Conservation (phyloP, 2,113 vertebrate genomes). For the Ranitomeya imitator region DNA sequence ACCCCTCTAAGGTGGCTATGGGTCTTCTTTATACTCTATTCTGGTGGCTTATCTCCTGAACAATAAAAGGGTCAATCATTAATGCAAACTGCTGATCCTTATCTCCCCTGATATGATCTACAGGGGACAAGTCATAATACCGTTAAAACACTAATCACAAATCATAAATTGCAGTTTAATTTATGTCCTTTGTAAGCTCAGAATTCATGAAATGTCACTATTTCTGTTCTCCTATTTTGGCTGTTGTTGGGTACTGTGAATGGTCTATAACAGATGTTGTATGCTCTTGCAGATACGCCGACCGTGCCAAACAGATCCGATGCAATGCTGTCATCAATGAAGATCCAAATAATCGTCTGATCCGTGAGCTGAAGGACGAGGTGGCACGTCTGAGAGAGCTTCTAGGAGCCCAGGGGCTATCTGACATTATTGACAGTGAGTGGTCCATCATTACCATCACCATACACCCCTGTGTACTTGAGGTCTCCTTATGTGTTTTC, state of each 20-base stretch:
- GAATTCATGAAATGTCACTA: not conserved
- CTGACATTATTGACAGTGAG: slow-evolving; percentile 97
- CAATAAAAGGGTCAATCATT: too few relatives aligned
- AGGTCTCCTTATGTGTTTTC: not conserved
- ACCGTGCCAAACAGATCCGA: slow-evolving; percentile 96
- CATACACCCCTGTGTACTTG: not conserved
- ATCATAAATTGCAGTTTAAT: too few relatives aligned
- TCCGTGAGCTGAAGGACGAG: slow-evolving; percentile 95
- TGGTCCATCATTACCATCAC: slow-evolving; percentile 8
- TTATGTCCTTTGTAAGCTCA: too few relatives aligned
- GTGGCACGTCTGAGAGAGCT: slow-evolving; percentile 92
- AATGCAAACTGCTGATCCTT: too few relatives aligned
- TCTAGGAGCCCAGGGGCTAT: slow-evolving; percentile 88
- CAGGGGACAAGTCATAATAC: too few relatives aligned
- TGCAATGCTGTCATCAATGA: slow-evolving; percentile 96
- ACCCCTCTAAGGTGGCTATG: too few relatives aligned
- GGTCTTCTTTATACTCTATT: too few relatives aligned
- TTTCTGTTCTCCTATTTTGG: not conserved
- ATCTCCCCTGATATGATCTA: too few relatives aligned
- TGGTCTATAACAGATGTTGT: not conserved
- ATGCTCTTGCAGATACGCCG: slow-evolving; percentile 80
- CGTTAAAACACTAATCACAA: too few relatives aligned
- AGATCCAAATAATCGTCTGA: slow-evolving; percentile 94
- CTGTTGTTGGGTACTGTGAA: not conserved
- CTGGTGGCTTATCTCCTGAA: too few relatives aligned